Evolutionary conservation across 2,113 vertebrate genomes (phyloP), one percentile per base, ranked within the genome.

Genomic region (Oncorhynchus nerka): DNA sequence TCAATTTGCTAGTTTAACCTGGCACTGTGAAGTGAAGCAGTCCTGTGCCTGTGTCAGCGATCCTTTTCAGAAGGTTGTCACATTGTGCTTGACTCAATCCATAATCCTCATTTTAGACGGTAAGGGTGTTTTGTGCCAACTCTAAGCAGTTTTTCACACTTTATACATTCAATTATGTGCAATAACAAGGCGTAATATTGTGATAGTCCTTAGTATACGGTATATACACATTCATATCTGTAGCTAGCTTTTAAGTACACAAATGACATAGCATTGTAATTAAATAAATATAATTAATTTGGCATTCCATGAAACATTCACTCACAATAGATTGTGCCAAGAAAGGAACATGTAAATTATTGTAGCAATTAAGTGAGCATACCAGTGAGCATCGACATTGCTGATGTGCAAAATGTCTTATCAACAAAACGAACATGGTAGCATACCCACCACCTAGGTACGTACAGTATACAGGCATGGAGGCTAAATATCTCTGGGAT

Each of bases 401-500:
- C 82, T 82, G 39, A 85, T 82, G 84, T 88, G 80, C 83, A 90
- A 90, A 90, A 88, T 49, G 71, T 78, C 5, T 62, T 74, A 64
- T 76, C 19, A 84, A 79, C 72, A 82, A 80, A 86, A 73, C 73
- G 69, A 73, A 74, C 83, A 34, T 15, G 15, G 80, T 79, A 81
- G 79, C 78, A 70, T 78, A 55, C 68, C 73, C 77, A 77, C 80
- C 73, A 72, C 81, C 20, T 71, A 73, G 67, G 73, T 87, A 87
- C 87, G 84, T 84, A 85, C 84, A 89, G 61, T 78, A 91, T 64
- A 75, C 73, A 84, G 67, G 86, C 73, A 81, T 85, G 81, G 81
- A 83, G 81, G 89, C 89, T 90, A 91, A 87, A 90, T 45, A 80
- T 88, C 84, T 89, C 89, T 85, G 86, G 80, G 86, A 86, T 87